Evolutionary conservation across 2,888 invertebrate species (phyloP), one percentile per base, ranked within the genome.

Genomic region (Cosmopolites sordidus): DNA sequence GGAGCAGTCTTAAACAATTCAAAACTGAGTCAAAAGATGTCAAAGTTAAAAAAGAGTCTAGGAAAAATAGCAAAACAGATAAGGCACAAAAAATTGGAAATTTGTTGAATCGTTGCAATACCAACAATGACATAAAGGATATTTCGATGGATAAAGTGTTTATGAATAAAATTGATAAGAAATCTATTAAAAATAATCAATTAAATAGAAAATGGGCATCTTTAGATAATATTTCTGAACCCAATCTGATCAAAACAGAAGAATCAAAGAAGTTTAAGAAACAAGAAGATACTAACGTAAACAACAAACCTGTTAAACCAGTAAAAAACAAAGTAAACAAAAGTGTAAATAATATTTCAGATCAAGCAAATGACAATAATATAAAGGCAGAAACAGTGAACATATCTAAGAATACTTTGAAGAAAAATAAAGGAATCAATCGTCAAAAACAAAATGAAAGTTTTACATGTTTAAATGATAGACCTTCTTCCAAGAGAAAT

Each of bases 171-270:
- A 71, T 69, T 27, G 71, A 73, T 29, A 75, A 73, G 58, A 76
- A 76, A 48, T 70, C 72, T 33, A 66, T 67, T 37, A 76, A 74
- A 62, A 63, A 70, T 0, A 74, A 69, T 59, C 71, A 78, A 58
- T 66, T 78, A 27, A 70, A 68, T 53, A 69, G 80, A 27, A 82
- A 80, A 68, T 83, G 83, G 83, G 80, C 81, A 17, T 82, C 82
- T 11, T 69, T 83, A 16, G 82, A 82, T 63, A 78, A 69, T 68
- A 77, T 64, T 70, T 69, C 67, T n/a, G 76, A 77, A 30, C 65
- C 73, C 4, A 64, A 73, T 15, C 71, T 69, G 50, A 73, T 74
- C 58, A 78, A 76, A 63, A 64, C 68, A 53, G 76, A 74, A 45
- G 71, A 68, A 62, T 64, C 59, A 61, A 75, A 66, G 47, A 67